A percentile compares a stretch with the other conserved stretches of the same genome.
These are phyloP conservation scores for Elanoides forficatus DNA, from an alignment of 2,113 vertebrate genomes.

Conservation along the genomic window DNA sequence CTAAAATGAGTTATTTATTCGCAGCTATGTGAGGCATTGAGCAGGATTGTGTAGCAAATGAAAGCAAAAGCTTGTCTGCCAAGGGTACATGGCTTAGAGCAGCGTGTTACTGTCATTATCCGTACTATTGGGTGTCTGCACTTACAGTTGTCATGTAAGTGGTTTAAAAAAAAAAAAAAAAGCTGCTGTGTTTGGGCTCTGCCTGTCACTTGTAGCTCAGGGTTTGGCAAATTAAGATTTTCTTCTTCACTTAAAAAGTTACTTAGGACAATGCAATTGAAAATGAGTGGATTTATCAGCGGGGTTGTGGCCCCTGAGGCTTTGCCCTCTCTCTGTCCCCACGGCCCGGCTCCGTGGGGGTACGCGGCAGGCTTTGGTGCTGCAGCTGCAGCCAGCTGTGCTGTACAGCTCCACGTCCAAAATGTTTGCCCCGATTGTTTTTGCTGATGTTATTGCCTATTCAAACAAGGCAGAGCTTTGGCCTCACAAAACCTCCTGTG, in stretches of 20 bases:
- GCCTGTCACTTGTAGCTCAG: background rate
- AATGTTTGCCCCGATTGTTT: background rate
- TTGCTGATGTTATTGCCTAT: background rate
- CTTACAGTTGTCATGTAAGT: background rate
- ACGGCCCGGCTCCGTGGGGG: fast-evolving
- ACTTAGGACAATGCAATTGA: background rate
- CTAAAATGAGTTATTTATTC: background rate
- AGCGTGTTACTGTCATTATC: background rate
- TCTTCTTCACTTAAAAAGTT: background rate
- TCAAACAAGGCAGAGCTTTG: background rate
- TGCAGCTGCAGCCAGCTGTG: conserved; percentile 40
- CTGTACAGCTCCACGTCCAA: fast-evolving
- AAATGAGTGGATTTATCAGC: background rate
- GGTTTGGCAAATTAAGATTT: background rate
- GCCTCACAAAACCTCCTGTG: background rate
- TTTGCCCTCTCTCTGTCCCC: background rate
- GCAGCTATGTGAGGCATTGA: background rate
- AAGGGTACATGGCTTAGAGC: background rate
- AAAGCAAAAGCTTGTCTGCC: background rate
- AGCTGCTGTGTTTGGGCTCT: background rate
- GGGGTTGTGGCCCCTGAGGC: background rate
- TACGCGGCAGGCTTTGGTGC: fast-evolving
- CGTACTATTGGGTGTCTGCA: background rate
- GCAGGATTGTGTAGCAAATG: background rate
- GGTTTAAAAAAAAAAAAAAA: background rate